Base-by-base conservation (phyloP, 1,140 invertebrate genomes). In the Drosophila persimilis region DNA sequence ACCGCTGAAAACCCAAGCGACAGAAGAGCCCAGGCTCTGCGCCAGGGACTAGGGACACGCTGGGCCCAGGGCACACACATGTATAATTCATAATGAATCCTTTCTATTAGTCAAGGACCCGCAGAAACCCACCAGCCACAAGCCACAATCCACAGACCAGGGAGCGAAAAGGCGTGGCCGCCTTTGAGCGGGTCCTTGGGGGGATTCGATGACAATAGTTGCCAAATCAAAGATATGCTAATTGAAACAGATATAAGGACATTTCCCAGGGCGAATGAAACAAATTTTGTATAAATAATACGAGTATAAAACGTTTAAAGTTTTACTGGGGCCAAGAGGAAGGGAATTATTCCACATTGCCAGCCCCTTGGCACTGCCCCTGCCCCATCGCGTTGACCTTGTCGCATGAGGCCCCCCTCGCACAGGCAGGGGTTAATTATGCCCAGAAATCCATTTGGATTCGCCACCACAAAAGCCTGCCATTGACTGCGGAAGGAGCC, bases 81-180 rank as follows among this genome's bases (percentile, higher is more conserved):
- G 74, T 88, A 88, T 88, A 88, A 88, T 88, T 88, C 78, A 88
- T 89, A 88, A 88, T 88, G 83, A 88, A 88, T 88, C 83, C 83
- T 88, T 88, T 88, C 83, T 88, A 88, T 88, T 88, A 88, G 83
- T 79, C 78, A 88, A 5, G 8, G 31, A 63, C 51, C 65, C 65
- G 65, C 65, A 69, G 63, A 69, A 48, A 67, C 24, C 24, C 20
- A 17, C 17, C 0, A 17, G 17, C 17, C 17, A 24, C 24, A 24
- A 24, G 5, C 24, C 24, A 4, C 24, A 26, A 26, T 5, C 65
- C 62, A 9, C 15, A 55, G 50, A 31, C 29, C n/a, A 43, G 51
- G 65, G 51, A 50, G 46, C 47, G 17, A 58, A 60, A 70, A 31
- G 45, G 54, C 64, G 72, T 57, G 60, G 58, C 64, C 69, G 72